Percentiles rank a stretch among this genome's conserved stretches.
Conservation (phyloP, 2,113 vertebrate genomes). For the Propithecus coquereli region DNA sequence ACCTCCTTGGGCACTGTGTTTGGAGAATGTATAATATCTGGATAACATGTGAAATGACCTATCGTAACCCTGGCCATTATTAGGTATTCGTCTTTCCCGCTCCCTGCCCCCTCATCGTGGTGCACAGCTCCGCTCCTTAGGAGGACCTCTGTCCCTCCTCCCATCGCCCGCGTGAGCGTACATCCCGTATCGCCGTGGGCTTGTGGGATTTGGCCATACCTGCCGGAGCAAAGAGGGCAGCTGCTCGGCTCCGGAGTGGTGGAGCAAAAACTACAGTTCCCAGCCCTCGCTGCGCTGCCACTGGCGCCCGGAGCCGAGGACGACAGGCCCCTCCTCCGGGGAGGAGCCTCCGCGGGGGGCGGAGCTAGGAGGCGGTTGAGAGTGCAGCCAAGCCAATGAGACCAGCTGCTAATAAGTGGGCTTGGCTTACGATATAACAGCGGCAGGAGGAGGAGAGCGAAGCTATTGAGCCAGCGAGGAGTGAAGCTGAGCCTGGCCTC, state of each 20-base stretch:
- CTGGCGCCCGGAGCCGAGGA: neutral
- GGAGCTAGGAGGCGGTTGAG: slow-evolving; percentile 66
- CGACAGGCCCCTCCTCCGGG: slow-evolving; percentile 44
- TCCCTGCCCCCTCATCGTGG: neutral
- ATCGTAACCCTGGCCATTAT: neutral
- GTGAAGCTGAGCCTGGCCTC: slow-evolving; percentile 65
- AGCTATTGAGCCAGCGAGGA: slow-evolving; percentile 72
- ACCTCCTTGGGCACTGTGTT: neutral
- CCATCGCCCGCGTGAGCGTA: neutral
- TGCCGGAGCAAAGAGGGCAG: slow-evolving; percentile 3
- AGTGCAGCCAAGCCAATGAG: slow-evolving; percentile 75
- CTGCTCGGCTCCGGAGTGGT: neutral
- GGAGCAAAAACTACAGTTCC: slow-evolving; percentile 71
- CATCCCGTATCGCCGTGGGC: neutral
- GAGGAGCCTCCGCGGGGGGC: slow-evolving; percentile 49
- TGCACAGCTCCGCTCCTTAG: neutral
- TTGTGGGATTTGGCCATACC: neutral
- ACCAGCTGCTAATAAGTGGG: slow-evolving; percentile 71
- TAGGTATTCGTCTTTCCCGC: neutral
- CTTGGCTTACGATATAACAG: slow-evolving; percentile 71
- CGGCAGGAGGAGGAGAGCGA: slow-evolving; percentile 69
- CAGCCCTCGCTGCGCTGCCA: slow-evolving; percentile 37
- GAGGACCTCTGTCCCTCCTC: neutral
- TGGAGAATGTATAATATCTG: neutral
- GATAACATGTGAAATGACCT: neutral